Percentiles rank a stretch among this genome's conserved stretches.
Evolutionary conservation across 2,888 invertebrate species (phyloP).

Genomic region (Patella ulyssiponensis): DNA sequence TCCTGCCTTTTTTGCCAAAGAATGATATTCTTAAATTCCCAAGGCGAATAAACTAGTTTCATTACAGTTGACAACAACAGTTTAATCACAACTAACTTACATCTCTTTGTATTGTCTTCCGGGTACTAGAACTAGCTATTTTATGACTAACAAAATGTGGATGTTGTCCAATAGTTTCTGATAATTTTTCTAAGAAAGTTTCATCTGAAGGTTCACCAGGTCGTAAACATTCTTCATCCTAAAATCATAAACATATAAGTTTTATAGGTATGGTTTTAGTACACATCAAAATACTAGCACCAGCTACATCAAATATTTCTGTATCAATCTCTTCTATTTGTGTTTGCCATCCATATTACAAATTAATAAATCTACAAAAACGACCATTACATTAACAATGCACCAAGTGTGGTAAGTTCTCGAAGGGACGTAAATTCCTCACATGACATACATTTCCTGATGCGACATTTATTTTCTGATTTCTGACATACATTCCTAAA

Average conservation of each 20-base stretch:
- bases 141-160: slow-evolving; percentile 86
- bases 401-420: not conserved
- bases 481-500: too few relatives aligned
- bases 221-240: slow-evolving; percentile 91
- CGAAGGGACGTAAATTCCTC: too few relatives aligned
- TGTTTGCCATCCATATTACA: not conserved
- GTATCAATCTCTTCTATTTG: not conserved
- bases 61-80: too few relatives aligned
- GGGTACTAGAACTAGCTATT: slow-evolving; percentile 82
- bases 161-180: slow-evolving; percentile 82
- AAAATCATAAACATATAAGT: not conserved
- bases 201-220: slow-evolving; percentile 89
- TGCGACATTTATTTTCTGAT: too few relatives aligned
- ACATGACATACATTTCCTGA: too few relatives aligned
- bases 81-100: slow-evolving; percentile 72
- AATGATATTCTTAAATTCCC: too few relatives aligned
- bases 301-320: not conserved
- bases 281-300: not conserved
- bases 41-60: too few relatives aligned
- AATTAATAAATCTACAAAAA: not conserved
- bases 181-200: slow-evolving; percentile 87
- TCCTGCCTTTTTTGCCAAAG: too few relatives aligned
- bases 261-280: too few relatives aligned
- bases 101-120: slow-evolving; percentile 87
- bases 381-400: not conserved